Base-by-base conservation (phyloP, 2,113 vertebrate species). In the Brienomyrus longianalis region DNA sequence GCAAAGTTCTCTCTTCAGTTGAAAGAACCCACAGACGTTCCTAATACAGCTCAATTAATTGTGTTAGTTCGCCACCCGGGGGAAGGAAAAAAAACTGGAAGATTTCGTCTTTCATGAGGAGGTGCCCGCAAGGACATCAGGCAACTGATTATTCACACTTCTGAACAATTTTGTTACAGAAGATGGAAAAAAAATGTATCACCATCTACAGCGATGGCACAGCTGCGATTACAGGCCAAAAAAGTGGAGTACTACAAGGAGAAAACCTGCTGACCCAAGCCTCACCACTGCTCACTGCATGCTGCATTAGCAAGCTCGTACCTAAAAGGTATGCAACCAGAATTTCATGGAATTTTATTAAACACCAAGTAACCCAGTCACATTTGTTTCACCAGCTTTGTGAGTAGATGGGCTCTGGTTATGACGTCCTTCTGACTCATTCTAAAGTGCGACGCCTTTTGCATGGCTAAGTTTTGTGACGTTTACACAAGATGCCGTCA, bases 261-360 rank as follows among this genome's bases (percentile, higher is more conserved):
- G 90, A 56, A 56, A 90, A 86, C 48, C 89, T 10, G 27, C 59
- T 47, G 91, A 91, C 85, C 90, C 77, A 52, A 90, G 87, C 6
- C 66, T 90, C 27, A 59, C 54, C 50, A 59, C 88, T 66, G 86
- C 48, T 15, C 27, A 86, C 11, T 86, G 84, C 43, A 52, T 51
- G 9, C 48, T 54, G 84, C 27, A 90, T 90, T n/a, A 35, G 7
- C 91, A 91, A 56, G 86, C 87, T 5, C 89, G 50, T 90, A 84
- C 91, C 86, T n/a, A 54, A 92, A 91, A 85, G 83, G 17, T 7
- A 35, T 90, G 90, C 66, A 87, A 86, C 83, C 84, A 88, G 74
- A 90, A 39, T 83, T 86, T 86, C 59, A 92, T 59, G 80, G 52
- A 86, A 86, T 86, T 86, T 86, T 54, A 48, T 86, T 43, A 88